A percentile compares a stretch with the other conserved stretches of the same genome.
phyloP scores from a whole-genome alignment of 2,888 invertebrate species.

The Monoplex corrugatus region DNA sequence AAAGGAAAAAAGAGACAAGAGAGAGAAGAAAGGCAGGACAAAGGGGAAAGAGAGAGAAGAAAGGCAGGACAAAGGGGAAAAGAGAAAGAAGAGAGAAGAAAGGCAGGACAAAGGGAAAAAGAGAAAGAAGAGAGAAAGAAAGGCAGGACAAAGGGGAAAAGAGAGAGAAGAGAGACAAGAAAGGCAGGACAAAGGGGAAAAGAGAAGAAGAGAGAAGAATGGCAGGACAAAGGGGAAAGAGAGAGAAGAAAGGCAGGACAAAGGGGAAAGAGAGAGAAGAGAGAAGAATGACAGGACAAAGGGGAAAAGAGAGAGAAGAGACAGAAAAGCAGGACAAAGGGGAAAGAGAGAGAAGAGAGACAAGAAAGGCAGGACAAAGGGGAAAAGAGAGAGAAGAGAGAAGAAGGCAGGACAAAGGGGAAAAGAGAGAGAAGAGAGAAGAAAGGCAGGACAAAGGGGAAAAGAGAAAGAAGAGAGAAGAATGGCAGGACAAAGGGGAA shows the following conservation, averaged over 20 bases:
- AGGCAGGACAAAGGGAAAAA: background rate
- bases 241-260: background rate
- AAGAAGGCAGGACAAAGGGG: too few species aligned
- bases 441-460: too few species aligned
- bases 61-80: background rate
- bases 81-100: background rate
- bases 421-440: too few species aligned
- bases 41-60: background rate
- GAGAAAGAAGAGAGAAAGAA: background rate
- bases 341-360: background rate
- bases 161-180: background rate
- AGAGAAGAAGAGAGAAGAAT: background rate
- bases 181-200: background rate
- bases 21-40: background rate
- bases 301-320: background rate
- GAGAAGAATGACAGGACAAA: background rate
- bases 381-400: background rate
- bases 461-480: background rate
- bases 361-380: background rate
- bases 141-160: background rate
- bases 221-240: background rate
- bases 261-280: background rate
- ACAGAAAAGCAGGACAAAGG: background rate
- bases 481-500: background rate
- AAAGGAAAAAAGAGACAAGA: too few species aligned